Evolutionary conservation across 2,113 vertebrate species (phyloP), one percentile per base, ranked within the genome.

Genomic region (Brachyhypopomus gauderio): DNA sequence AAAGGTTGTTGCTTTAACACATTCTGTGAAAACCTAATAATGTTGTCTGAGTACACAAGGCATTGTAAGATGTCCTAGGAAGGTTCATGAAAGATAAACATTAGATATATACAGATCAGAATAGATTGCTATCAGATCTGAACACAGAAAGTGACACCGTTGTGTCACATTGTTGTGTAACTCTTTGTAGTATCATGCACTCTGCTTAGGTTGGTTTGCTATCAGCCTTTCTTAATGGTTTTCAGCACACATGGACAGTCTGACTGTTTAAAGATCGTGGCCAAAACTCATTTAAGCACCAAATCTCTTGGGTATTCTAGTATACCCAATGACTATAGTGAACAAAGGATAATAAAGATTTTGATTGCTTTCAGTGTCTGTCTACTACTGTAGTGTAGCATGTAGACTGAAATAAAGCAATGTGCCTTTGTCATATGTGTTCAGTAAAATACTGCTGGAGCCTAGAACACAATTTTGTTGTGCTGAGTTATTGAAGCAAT

Each of bases 21-120:
- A 70, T 70, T 70, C 66, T 11, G 20, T 41, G 66, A 41, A 41
- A 70, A 70, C 36, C 36, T 70, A 70, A 70, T 70, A 70, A 70
- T 70, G 66, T 70, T 70, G 34, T 70, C 20, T 38, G 34, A 41
- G 36, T 34, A 70, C 36, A 70, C 66, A 70, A 19, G 41, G 34
- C 36, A 22, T 22, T 12, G 66, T 70, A 22, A 70, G 66, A 70
- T 70, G 66, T 70, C 34, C 66, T 70, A 70, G 36, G 20, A 41
- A 70, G 66, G 66, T 41, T 38, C 36, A 11, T 70, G 36, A 34
- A 41, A 5, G 66, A 70, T 38, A 70, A 70, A 70, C 66, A 70
- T 70, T 70, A 41, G 41, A 70, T 70, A 70, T 70, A 41, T 34
- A 70, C 66, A 41, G 66, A 70, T 36, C 36, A 2, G 66, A 70